Base-by-base conservation (phyloP, 2,888 invertebrate genomes). In the Tuta absoluta region DNA sequence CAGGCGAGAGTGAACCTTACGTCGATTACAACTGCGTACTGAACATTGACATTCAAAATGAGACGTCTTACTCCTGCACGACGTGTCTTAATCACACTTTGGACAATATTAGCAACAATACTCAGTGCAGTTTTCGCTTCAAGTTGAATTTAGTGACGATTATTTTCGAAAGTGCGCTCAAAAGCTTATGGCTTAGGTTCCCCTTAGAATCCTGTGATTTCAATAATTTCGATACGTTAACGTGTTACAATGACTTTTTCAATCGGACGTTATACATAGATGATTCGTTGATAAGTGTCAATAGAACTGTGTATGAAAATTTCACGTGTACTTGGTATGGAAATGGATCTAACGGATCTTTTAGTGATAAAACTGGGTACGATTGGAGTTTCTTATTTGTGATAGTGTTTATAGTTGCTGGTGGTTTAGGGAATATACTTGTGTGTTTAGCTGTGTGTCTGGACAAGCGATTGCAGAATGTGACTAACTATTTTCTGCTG, bases 401-500 rank as follows among this genome's bases (percentile, higher is more conserved):
- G 76, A 93, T 96, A 73, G 92, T 96, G 77, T 96, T 98, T 84
- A 97, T 98, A 81, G 91, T 96, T 69, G 97, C 97, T 28, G 98
- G 98, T 28, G 96, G 97, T 28, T 86, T 98, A 65, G 98, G 98
- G 21, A 98, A 98, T 87, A 95, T 97, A 71, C 91, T 99, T 67
- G 98, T 99, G 74, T 98, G 98, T 85, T 92, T 98, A 77, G 98
- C 98, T 0, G 97, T 99, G 73, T 95, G 95, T 68, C 92, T 97
- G 79, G 98, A 99, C 91, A 94, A 96, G 68, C 93, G 96, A 75
- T 91, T 98, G 68, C 98, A 98, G 88, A 98, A 98, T 87, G 97
- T 98, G 71, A 98, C 98, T 69, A 99, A 98, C 91, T 98, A 98
- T 89, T 98, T 98, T 86, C 93, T 98, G 68, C 93, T 98, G 75